Percentiles rank a stretch among this genome's conserved stretches.
Evolutionary conservation across 2,888 invertebrate genomes (phyloP).

Genomic region (Sesia bembeciformis): DNA sequence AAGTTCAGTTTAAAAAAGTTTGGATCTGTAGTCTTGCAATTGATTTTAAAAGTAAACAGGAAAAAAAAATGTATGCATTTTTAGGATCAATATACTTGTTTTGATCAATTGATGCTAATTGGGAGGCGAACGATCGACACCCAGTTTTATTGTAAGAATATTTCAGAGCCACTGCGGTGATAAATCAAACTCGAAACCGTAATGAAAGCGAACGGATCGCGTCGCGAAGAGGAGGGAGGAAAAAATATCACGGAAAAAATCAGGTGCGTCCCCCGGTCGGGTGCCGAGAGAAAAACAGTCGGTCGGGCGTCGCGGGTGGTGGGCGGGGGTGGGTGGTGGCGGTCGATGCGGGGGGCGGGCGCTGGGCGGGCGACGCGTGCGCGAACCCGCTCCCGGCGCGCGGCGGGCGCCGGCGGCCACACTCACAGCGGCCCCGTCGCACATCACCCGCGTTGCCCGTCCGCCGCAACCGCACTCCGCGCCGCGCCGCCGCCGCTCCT

Average conservation of each 20-base stretch:
- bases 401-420: slow-evolving; percentile 21
- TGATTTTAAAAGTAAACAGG: no score
- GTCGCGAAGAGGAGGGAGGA: slow-evolving; percentile 71
- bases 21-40: no score
- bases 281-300: slow-evolving; percentile 67
- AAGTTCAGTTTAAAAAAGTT: no score
- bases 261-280: slow-evolving; percentile 73
- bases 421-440: slow-evolving; percentile 36
- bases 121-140: slow-evolving; percentile 67
- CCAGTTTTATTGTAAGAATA: slow-evolving; percentile 65
- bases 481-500: slow-evolving; percentile 42
- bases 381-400: slow-evolving; percentile 34
- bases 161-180: slow-evolving; percentile 69
- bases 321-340: slow-evolving; percentile 25
- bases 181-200: slow-evolving; percentile 75
- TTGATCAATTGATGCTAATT: slow-evolving; percentile 66
- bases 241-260: slow-evolving; percentile 75
- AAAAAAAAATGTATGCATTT: no score
- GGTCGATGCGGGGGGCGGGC: slow-evolving; percentile 25
- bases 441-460: slow-evolving; percentile 34
- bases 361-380: slow-evolving; percentile 43
- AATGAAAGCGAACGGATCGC: slow-evolving; percentile 75
- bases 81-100: slow-evolving; percentile 17
- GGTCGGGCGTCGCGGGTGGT: slow-evolving; percentile 20
- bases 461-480: slow-evolving; percentile 58